These are phyloP conservation scores for Camponotus floridanus DNA, from an alignment of 1,140 invertebrate genomes.

Conservation along the genomic window DNA sequence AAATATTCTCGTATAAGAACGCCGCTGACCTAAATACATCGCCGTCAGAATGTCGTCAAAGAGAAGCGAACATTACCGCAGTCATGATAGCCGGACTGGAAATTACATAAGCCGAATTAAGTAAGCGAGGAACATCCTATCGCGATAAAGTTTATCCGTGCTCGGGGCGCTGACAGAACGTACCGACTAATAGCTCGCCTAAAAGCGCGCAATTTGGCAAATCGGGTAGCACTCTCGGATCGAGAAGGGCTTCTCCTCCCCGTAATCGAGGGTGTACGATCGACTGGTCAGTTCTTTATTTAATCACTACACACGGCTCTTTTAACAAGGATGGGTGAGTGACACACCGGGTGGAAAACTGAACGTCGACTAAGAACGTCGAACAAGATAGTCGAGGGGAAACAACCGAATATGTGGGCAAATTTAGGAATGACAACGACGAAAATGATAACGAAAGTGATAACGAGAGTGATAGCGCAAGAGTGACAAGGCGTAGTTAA, in stretches of 20 bases:
- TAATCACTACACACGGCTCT: slow-evolving; percentile 66
- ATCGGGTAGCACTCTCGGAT: slow-evolving; percentile 62
- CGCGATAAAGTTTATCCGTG: slow-evolving; percentile 17
- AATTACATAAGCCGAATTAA: slow-evolving; percentile 49
- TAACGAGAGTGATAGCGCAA: slow-evolving; percentile 62
- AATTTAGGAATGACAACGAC: slow-evolving; percentile 8
- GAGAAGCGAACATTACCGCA: slow-evolving; percentile 10
- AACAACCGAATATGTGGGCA: background rate
- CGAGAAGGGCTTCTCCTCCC: slow-evolving; percentile 17
- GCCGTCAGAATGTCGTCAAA: slow-evolving; percentile 28
- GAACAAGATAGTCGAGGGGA: background rate
- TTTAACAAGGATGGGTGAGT: slow-evolving; percentile 46
- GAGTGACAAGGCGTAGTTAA: slow-evolving; percentile 60
- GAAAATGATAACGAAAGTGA: slow-evolving; percentile 56
- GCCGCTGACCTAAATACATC: slow-evolving; percentile 33
- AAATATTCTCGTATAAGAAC: slow-evolving; percentile 50
- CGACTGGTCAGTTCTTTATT: slow-evolving; percentile 68
- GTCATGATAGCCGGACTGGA: slow-evolving; percentile 15
- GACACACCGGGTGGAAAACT: slow-evolving; percentile 21
- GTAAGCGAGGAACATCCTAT: slow-evolving; percentile 2
- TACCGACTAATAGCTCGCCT: slow-evolving; percentile 73
- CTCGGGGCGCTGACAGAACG: slow-evolving; percentile 52
- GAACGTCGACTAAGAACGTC: background rate
- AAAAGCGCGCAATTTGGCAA: slow-evolving; percentile 76
- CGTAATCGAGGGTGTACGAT: slow-evolving; percentile 68